Evolutionary conservation across 2,797 vertebrate genomes (phyloP), one percentile per base, ranked within the genome.

Genomic region (Poeciliopsis paucimaculata): DNA sequence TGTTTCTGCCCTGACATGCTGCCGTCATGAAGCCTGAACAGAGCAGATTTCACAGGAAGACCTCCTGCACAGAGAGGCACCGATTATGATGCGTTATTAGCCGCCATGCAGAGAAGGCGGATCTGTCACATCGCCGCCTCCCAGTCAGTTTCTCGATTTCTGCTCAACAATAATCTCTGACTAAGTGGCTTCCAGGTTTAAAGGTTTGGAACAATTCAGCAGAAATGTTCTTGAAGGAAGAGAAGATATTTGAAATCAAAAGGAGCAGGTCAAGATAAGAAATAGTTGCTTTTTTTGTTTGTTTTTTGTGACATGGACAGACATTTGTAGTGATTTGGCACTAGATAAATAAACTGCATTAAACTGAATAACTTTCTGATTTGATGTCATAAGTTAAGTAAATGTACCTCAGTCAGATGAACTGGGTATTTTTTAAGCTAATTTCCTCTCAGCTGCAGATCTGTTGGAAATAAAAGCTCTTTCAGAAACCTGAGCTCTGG

Each of bases 1-100:
- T 34, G 0, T 0, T 76, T 76, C 60, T 81, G 71, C 81, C 76
- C 60, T 81, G 71, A 82, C 76, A 83, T 28, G 47, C 79, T 41
- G 79, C 76, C 23, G 28, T 79, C 82, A 82, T 26, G 68, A 51
- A 72, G 23, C 4, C 26, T 47, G 55, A 47, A 0, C 82, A 73
- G 2, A 36, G 36, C 26, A 6, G 2, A 81, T 84, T 81, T 87
- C 47, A 78, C 0, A 82, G 68, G 26, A 41, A 1, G 0, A 0
- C 72, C 57, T 80, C 79, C 79, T 26, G 4, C 9, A 18, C 47
- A 76, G 79, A 6, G 55, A 49, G 39, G 46, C 53, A 4, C 15
- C 3, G 45, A 74, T 28, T 72, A 68, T 81, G 70, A 16, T 28
- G 26, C 26, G 13, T n/a, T 26, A 43, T 1, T 7, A 55, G 23